Evolutionary conservation across 2,888 invertebrate species (phyloP).

Genomic region (Dusona sp.): DNA sequence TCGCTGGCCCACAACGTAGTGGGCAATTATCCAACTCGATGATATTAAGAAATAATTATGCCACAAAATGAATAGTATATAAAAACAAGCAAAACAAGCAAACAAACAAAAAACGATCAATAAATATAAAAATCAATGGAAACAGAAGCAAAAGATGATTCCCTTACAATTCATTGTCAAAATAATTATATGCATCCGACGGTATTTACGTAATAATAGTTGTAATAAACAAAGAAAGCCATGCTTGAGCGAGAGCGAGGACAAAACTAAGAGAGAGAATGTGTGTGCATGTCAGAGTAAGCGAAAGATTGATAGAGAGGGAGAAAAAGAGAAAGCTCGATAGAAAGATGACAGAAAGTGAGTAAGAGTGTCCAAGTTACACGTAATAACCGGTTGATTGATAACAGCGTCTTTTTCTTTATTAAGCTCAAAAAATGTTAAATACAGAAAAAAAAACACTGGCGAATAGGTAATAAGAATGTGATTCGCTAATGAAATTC

Average conservation of each 20-base stretch:
- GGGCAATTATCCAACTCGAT: slow-evolving; percentile 68
- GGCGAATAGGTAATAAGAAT: slow-evolving; percentile 58
- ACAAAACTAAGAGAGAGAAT: slow-evolving; percentile 68
- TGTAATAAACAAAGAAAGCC: slow-evolving; percentile 61
- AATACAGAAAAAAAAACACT: slow-evolving; percentile 29
- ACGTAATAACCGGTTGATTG: slow-evolving; percentile 68
- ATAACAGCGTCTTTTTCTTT: slow-evolving; percentile 42
- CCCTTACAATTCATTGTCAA: slow-evolving; percentile 69
- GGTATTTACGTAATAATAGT: slow-evolving; percentile 70
- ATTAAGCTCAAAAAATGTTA: slow-evolving; percentile 43
- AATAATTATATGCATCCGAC: slow-evolving; percentile 69
- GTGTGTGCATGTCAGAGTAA: slow-evolving; percentile 60
- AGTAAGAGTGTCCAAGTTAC: slow-evolving; percentile 63
- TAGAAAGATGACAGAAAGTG: slow-evolving; percentile 57
- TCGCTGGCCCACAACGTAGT: slow-evolving; percentile 78
- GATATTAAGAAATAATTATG: slow-evolving; percentile 50
- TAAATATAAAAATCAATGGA: slow-evolving; percentile 58
- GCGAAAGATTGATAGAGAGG: slow-evolving; percentile 66
- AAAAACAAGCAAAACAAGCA: slow-evolving; percentile 29
- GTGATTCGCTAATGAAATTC: slow-evolving; percentile 76
- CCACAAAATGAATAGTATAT: slow-evolving; percentile 42
- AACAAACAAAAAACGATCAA: slow-evolving; percentile 48
- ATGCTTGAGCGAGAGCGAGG: slow-evolving; percentile 67
- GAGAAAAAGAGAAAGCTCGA: slow-evolving; percentile 65
- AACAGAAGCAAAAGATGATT: slow-evolving; percentile 62